phyloP scores from a whole-genome alignment of 2,888 invertebrate genomes.

The Eulithis testata region DNA sequence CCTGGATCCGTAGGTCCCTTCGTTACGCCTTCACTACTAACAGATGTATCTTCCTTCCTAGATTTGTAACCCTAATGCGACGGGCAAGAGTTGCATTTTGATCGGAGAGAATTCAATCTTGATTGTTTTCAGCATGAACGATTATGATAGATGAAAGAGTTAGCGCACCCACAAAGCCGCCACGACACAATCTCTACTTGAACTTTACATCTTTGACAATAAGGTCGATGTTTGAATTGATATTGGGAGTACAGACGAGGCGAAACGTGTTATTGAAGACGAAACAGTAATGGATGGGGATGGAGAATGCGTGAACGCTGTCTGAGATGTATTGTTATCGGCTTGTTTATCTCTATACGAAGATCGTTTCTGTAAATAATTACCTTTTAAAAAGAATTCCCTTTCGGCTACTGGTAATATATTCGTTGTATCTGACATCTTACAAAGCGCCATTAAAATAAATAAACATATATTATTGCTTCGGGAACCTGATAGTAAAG shows the following conservation, averaged over 20 bases:
- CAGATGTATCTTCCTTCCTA: slow-evolving; percentile 62
- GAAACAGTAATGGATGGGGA: slow-evolving; percentile 83
- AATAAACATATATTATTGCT: slow-evolving; percentile 76
- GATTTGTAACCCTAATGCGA: slow-evolving; percentile 51
- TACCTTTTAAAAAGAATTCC: slow-evolving; percentile 79
- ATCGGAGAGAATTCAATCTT: slow-evolving; percentile 74
- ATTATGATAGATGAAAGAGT: slow-evolving; percentile 85
- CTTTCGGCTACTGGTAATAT: slow-evolving; percentile 81
- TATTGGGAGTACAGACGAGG: slow-evolving; percentile 48
- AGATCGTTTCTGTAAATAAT: slow-evolving; percentile 82
- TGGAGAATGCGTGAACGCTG: slow-evolving; percentile 83
- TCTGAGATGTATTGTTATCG: slow-evolving; percentile 83
- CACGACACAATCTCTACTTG: slow-evolving; percentile 52
- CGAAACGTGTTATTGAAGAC: slow-evolving; percentile 82
- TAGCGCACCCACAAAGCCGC: slow-evolving; percentile 80
- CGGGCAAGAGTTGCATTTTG: slow-evolving; percentile 53
- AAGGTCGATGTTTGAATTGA: slow-evolving; percentile 57
- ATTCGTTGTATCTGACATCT: slow-evolving; percentile 81
- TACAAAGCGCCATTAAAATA: slow-evolving; percentile 78
- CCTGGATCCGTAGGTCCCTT: slow-evolving; percentile 84
- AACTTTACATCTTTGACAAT: slow-evolving; percentile 54
- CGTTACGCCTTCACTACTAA: slow-evolving; percentile 82
- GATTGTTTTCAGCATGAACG: slow-evolving; percentile 85
- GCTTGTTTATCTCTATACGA: slow-evolving; percentile 80
- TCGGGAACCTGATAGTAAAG: slow-evolving; percentile 61